Evolutionary conservation across 2,888 invertebrate genomes (phyloP), one percentile per base, ranked within the genome.

Genomic region (Drosophila setosimentum): DNA sequence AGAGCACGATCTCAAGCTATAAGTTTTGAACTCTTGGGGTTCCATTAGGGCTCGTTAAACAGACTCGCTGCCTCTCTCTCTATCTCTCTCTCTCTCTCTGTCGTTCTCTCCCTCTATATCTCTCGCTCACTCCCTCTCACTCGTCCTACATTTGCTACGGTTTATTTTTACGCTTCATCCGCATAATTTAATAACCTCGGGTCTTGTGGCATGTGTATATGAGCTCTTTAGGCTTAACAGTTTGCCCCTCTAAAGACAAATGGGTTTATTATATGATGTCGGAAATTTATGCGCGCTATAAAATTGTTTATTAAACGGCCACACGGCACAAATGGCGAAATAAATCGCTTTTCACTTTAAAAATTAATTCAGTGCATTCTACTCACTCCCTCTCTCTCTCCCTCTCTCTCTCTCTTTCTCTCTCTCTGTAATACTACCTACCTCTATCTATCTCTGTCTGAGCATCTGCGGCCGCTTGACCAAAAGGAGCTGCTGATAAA

Each of bases 251-350:
- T 57, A 30, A 84, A 85, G 86, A 87, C 82, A 87, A 87, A 87
- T 87, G 86, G 77, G 83, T 87, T 87, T 87, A 87, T 87, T 85
- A 85, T 85, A 84, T 84, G 82, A 84, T 82, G 85, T 78, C 85
- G 78, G 61, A 89, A 85, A 85, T 85, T 85, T 85, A 85, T 85
- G 85, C 85, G 87, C 80, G 85, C 85, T 78, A 85, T 87, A 87
- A 85, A 85, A 85, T 85, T 85, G 85, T 85, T 85, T 85, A 85
- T 85, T 85, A 85, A 85, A 85, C 88, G 85, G 80, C 88, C 89
- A 68, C 70, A 57, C 53, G 83, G 71, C 72, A 51, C 82, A 89
- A 85, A 89, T 85, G 89, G 89, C 85, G 87, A 87, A 89, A 85
- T 85, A 87, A 85, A 85, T 85, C 85, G 90, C 88, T 85, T 89